Base-by-base conservation (phyloP, 2,113 vertebrate genomes). In the Boleophthalmus pectinirostris region DNA sequence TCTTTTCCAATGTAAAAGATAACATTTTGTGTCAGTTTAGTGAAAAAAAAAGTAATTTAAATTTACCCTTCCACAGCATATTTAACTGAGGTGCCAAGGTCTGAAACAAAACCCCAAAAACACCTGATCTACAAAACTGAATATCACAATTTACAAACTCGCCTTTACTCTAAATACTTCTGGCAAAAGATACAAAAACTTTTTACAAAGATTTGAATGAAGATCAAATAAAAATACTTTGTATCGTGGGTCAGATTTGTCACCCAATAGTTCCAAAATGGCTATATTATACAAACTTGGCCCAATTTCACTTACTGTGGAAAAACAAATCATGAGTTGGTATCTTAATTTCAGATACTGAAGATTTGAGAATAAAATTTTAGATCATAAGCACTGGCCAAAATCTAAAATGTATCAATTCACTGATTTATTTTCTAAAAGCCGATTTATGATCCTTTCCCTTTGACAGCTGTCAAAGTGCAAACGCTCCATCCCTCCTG, bases 31-130 rank as follows among this genome's bases (percentile, higher is more conserved):
- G 25, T n/a, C 14, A 35, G 16, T 33, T 16, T 33, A 35, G 13
- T 18, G 14, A 24, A 74, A 68, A 64, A 68, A 65, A 35, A 65
- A 61, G 7, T 24, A 66, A 15, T 13, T 7, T 14, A 21, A 43
- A 63, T 18, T 66, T 68, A 86, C 78, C 92, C 91, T 91, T 92
- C 91, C 91, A 90, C 86, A 53, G 68, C 81, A 85, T 51, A 18
- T 51, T 20, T 51, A 12, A 47, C 12, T 20, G 51, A 51, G 47
- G 47, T 54, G 51, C 20, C 1, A 16, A 54, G 7, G 6, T 54
- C n/a, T 21, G 20, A 54, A 54, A 18, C 1, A 53, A 53, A 53
- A 53, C 20, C 51, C 18, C 51, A 54, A 35, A 67, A 70, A 61
- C 15, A 45, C 64, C 70, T 60, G 29, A 49, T 66, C 74, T 20